Conservation (phyloP, 2,113 vertebrate species). For the Sclerurus mexicanus region DNA sequence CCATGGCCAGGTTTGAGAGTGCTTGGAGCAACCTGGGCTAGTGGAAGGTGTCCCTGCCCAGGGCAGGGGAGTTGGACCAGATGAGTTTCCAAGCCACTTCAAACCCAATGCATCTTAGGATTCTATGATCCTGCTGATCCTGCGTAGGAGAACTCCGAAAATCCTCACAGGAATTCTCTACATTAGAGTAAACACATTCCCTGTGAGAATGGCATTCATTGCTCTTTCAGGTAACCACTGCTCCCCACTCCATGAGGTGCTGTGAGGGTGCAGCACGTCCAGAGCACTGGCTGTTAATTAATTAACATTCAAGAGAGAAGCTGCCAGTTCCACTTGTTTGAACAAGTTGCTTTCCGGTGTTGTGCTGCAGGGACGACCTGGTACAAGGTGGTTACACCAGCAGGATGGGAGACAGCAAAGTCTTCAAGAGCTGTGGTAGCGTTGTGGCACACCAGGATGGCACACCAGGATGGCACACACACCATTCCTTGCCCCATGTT, state of each 20-base stretch:
- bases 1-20: rapidly evolving
- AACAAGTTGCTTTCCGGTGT: background rate
- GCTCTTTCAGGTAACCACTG: rapidly evolving
- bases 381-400: background rate
- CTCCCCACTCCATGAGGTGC: background rate
- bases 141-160: background rate
- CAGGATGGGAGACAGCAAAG: background rate
- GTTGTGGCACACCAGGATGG: background rate
- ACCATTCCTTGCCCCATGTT: rapidly evolving
- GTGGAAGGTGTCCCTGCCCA: background rate
- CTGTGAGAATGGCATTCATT: background rate
- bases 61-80: background rate
- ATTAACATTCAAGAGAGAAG: constrained; percentile 9
- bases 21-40: rapidly evolving
- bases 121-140: background rate
- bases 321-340: rapidly evolving
- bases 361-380: background rate
- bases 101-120: background rate
- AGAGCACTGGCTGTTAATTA: background rate
- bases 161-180: background rate
- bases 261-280: background rate
- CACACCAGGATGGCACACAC: no score
- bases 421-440: background rate
- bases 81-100: background rate
- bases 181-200: rapidly evolving